phyloP scores from a whole-genome alignment of 1,140 invertebrate species.

The Lysiphlebus fabarum region DNA sequence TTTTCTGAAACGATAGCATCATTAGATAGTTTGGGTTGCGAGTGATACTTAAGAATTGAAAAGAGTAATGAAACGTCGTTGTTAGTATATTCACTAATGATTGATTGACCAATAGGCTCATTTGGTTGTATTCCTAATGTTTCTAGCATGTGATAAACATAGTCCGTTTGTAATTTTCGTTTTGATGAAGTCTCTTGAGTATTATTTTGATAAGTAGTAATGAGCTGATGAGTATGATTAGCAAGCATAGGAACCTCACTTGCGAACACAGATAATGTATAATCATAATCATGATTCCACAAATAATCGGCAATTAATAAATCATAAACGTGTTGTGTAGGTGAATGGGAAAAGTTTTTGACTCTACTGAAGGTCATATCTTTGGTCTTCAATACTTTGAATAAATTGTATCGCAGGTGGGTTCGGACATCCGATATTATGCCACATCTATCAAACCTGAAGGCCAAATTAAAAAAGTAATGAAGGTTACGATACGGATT shows the following conservation, averaged over 20 bases:
- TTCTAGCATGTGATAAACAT: constrained; percentile 45
- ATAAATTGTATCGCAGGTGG: constrained; percentile 48
- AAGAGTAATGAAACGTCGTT: constrained; percentile 41
- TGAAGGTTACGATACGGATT: neutral
- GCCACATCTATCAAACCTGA: constrained; percentile 51
- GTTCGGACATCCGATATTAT: constrained; percentile 51
- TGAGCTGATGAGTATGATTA: constrained; percentile 20
- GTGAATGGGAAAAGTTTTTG: constrained; percentile 36
- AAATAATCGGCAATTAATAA: constrained; percentile 51
- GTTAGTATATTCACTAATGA: constrained; percentile 41
- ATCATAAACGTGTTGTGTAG: constrained; percentile 52
- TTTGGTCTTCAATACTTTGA: constrained; percentile 47
- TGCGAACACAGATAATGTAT: constrained; percentile 50
- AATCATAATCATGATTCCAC: constrained; percentile 48
- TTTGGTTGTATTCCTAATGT: constrained; percentile 45
- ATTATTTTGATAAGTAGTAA: constrained; percentile 36
- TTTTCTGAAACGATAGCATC: no score
- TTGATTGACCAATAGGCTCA: constrained; percentile 37
- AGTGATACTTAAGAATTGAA: constrained; percentile 41
- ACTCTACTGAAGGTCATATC: constrained; percentile 36
- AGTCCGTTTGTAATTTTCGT: constrained; percentile 46
- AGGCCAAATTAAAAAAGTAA: constrained; percentile 15
- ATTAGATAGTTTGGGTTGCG: no score
- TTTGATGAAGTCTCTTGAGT: constrained; percentile 23
- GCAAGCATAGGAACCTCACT: constrained; percentile 50